Evolutionary conservation across 2,888 invertebrate genomes (phyloP).

Genomic region (Epistrophe grossulariae): DNA sequence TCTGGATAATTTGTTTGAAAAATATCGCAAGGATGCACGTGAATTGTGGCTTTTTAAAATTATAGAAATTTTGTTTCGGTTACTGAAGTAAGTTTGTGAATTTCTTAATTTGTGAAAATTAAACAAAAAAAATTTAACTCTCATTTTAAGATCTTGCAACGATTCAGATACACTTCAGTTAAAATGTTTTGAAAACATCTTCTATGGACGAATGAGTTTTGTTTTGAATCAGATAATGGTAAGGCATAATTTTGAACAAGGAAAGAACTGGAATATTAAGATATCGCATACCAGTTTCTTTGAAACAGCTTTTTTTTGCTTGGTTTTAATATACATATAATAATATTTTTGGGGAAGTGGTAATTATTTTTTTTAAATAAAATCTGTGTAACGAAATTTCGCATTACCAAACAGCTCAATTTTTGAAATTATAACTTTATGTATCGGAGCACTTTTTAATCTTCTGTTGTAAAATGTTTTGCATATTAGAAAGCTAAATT

Average conservation of each 20-base stretch:
- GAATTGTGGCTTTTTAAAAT: slow-evolving; percentile 64
- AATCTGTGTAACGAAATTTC: no score
- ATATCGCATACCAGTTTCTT: neutral
- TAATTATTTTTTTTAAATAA: no score
- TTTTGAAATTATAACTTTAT: no score
- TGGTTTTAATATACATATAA: no score
- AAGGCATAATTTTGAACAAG: neutral
- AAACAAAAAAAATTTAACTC: no score
- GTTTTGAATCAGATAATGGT: slow-evolving; percentile 47
- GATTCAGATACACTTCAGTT: neutral
- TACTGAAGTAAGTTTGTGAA: slow-evolving; percentile 45
- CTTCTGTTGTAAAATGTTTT: no score
- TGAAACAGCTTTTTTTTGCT: no score
- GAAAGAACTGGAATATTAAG: neutral
- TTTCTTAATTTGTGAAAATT: no score
- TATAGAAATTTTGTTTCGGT: slow-evolving; percentile 28
- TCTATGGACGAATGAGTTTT: neutral
- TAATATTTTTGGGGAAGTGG: no score
- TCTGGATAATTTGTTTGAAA: slow-evolving; percentile 12
- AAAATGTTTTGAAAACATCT: slow-evolving; percentile 50
- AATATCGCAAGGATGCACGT: slow-evolving; percentile 7
- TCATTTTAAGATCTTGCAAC: slow-evolving; percentile 32
- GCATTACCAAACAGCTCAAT: no score
- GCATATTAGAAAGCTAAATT: no score
- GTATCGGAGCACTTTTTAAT: no score